Base-by-base conservation (phyloP, 92 coral and sea anemone genomes). In the Nematostella vectensis region DNA sequence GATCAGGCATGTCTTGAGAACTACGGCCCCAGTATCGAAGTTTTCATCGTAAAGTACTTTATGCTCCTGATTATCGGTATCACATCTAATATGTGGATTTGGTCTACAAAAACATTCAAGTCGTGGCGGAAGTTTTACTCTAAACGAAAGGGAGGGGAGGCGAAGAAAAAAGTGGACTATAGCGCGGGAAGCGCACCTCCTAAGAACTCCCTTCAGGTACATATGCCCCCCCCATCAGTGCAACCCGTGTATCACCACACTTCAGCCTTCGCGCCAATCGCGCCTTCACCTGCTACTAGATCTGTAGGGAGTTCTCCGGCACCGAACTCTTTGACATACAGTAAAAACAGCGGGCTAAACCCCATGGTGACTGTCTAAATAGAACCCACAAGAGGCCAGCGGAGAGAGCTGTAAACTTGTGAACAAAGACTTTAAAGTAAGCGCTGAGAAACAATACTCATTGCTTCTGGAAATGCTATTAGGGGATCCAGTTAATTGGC, bases 51-150 rank as follows among this genome's bases (percentile, higher is more conserved):
- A 39, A 88, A 88, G 39, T 75, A 82, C 60, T 93, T 93, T 54
- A 93, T 93, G 99, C 77, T 88, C 8, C 48, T 93, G 49, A 80
- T 84, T 16, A 95, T 93, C 11, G 99, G 99, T 0, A 82, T 87
- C 2, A 82, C 99, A 10, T 82, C 99, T 2, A 88, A 81, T 45
- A 87, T 87, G 96, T 93, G 99, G 96, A 83, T 93, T 49, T 93
- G 99, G 99, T 87, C 96, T 1, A 77, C 81, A 33, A 93, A 93
- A 58, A 93, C 99, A 23, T 78, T 70, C 52, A 82, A 86, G 31
- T 82, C 96, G 2, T 93, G 96, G 99, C 75, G 77, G 24, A 59
- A 29, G 25, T 93, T 88, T 76, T 93, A 93, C 33, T 26, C 37
- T 33, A 87, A 80, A 31, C 71, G 50, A 42, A 55, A 59, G n/a